Conservation (phyloP, 1,140 invertebrate species). For the Augochlora pura region DNA sequence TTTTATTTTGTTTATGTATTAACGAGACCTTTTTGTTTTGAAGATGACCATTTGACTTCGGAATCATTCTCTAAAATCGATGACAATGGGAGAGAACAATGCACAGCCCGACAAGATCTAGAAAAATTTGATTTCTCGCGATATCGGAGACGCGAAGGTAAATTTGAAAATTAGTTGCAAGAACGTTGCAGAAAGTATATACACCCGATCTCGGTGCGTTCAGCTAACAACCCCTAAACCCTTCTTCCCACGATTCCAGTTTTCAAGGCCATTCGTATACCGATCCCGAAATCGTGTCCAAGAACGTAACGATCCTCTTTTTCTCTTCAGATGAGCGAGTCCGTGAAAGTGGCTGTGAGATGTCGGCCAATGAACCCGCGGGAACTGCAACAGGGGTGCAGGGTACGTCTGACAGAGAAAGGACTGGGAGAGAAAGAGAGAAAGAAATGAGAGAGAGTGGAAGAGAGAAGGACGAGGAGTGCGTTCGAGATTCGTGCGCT, state of each 20-base stretch:
- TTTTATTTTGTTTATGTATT: too few relatives aligned
- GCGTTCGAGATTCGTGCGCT: neutral
- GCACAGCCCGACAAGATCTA: too few relatives aligned
- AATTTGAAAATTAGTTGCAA: too few relatives aligned
- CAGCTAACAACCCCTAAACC: neutral
- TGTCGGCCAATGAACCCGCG: slow-evolving; percentile 89
- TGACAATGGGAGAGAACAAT: too few relatives aligned
- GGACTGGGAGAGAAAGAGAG: too few relatives aligned
- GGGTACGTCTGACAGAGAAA: slow-evolving; percentile 60
- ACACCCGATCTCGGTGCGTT: too few relatives aligned
- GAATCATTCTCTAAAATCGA: too few relatives aligned
- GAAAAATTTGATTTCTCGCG: too few relatives aligned
- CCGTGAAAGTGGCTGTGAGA: slow-evolving; percentile 94
- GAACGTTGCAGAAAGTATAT: too few relatives aligned
- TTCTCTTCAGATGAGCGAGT: slow-evolving; percentile 85
- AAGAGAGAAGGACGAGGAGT: neutral
- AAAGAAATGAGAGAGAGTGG: neutral
- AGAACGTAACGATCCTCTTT: neutral
- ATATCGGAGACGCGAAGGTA: too few relatives aligned
- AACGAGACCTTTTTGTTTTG: too few relatives aligned
- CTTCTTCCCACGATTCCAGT: neutral
- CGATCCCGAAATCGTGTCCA: neutral
- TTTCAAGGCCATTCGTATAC: neutral
- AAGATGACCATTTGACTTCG: too few relatives aligned
- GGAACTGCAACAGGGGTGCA: slow-evolving; percentile 74